These are phyloP conservation scores for Hormaphis cornu DNA, from an alignment of 1,140 invertebrate species.

Conservation along the genomic window DNA sequence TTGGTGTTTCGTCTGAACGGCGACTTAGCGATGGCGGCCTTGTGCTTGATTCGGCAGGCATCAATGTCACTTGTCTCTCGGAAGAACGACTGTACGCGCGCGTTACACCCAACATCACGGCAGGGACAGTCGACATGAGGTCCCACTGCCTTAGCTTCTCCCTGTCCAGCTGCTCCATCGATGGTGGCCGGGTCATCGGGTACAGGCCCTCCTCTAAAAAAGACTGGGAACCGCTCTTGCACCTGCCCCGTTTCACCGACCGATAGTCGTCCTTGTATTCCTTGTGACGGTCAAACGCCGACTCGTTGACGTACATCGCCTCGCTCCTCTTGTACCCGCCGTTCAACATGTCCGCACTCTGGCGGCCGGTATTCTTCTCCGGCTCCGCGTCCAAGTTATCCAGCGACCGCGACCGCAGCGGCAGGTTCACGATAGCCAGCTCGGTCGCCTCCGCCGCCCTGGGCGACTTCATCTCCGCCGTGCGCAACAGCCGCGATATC, in stretches of 20 bases:
- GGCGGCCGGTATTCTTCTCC: constrained; percentile 30
- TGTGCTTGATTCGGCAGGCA: constrained; percentile 19
- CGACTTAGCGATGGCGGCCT: constrained; percentile 29
- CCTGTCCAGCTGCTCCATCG: constrained; percentile 57
- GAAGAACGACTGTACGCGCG: constrained; percentile 29
- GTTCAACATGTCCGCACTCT: constrained; percentile 35
- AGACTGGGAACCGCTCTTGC: constrained; percentile 40
- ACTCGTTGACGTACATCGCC: constrained; percentile 61
- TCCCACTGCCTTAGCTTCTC: constrained; percentile 80
- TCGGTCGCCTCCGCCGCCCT: constrained; percentile 7
- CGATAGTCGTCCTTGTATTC: constrained; percentile 39
- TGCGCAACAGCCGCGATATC: constrained; percentile 36
- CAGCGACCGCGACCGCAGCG: constrained; percentile 51
- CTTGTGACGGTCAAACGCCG: constrained; percentile 41
- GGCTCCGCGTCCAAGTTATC: constrained; percentile 58
- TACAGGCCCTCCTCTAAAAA: constrained; percentile 51
- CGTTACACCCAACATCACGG: constrained; percentile 40
- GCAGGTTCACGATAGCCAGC: constrained; percentile 10
- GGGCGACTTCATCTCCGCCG: constrained; percentile 61
- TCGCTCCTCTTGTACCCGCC: constrained; percentile 34
- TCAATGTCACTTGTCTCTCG: constrained; percentile 29
- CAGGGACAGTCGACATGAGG: constrained; percentile 66
- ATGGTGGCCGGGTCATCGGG: constrained; percentile 38
- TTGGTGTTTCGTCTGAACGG: constrained; percentile 34
- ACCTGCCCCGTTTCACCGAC: constrained; percentile 34